Conservation (phyloP, 2,113 vertebrate species). For the Aegotheles bennettii region DNA sequence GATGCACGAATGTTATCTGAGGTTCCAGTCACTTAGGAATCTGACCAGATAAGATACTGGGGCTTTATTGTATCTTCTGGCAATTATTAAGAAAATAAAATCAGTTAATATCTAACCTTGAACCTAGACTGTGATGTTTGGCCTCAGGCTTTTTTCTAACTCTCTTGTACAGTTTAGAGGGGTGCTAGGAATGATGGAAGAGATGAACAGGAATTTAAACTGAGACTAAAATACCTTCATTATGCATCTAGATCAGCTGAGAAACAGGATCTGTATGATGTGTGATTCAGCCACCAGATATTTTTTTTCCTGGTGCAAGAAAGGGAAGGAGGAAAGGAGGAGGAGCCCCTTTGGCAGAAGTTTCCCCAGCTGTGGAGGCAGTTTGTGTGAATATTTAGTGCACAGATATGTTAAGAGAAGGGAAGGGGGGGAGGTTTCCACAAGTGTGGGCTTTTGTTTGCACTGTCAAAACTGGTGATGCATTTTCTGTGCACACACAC, state of each 20-base stretch:
- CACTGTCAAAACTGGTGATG: background rate
- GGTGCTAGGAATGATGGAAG: background rate
- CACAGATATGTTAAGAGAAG: background rate
- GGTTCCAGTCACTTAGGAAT: slow-evolving; percentile 31
- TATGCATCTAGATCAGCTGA: background rate
- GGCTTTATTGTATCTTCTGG: slow-evolving; percentile 49
- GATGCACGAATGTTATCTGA: slow-evolving; percentile 48
- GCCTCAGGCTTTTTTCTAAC: background rate
- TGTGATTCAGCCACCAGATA: background rate
- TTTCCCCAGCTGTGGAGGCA: background rate
- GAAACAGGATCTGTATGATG: background rate
- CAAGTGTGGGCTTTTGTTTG: background rate
- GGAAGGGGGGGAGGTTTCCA: background rate
- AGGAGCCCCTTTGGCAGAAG: background rate
- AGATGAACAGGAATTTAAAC: background rate
- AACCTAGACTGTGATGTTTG: background rate
- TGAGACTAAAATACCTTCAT: background rate
- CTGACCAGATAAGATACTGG: slow-evolving; percentile 54
- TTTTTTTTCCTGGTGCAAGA: background rate
- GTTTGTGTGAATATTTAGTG: background rate
- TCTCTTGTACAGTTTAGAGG: background rate
- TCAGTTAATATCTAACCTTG: slow-evolving; percentile 66
- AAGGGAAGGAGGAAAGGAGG: background rate
- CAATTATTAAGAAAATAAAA: slow-evolving; percentile 67
- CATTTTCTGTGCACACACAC: background rate